Evolutionary conservation across 2,888 invertebrate species (phyloP).

Genomic region (Archaeoteleia sp.): DNA sequence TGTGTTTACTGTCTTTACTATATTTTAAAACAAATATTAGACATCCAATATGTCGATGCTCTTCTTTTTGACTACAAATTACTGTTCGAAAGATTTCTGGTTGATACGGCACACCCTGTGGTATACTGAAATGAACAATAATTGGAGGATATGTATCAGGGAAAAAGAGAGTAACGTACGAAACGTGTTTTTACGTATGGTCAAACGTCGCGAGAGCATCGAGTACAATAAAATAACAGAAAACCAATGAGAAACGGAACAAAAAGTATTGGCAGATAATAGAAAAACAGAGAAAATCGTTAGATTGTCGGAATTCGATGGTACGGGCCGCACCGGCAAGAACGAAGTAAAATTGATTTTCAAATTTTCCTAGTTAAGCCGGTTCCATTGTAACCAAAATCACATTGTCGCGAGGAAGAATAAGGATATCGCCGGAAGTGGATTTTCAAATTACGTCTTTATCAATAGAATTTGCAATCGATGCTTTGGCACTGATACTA

Average conservation of each 20-base stretch:
- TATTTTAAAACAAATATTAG: too few species aligned
- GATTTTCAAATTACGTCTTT: background rate
- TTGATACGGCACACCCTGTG: too few species aligned
- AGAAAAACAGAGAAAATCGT: slow-evolving; percentile 1
- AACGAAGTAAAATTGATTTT: slow-evolving; percentile 43
- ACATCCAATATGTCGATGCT: too few species aligned
- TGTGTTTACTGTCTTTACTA: too few species aligned
- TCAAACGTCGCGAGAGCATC: slow-evolving; percentile 23
- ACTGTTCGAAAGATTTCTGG: too few species aligned
- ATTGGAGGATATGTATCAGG: slow-evolving; percentile 43
- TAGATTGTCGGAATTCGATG: background rate
- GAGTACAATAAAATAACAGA: slow-evolving; percentile 45
- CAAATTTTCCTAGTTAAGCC: slow-evolving; percentile 48
- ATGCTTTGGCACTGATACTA: too few species aligned
- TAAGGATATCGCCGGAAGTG: background rate
- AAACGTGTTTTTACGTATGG: slow-evolving; percentile 40
- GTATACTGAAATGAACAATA: slow-evolving; percentile 26
- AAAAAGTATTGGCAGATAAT: background rate
- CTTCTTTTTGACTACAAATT: too few species aligned
- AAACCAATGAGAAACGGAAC: slow-evolving; percentile 3
- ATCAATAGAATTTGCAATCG: too few species aligned
- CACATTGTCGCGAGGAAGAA: background rate
- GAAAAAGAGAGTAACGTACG: slow-evolving; percentile 21
- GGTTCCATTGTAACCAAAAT: slow-evolving; percentile 25
- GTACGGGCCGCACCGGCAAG: background rate